Conservation (phyloP, 2,888 invertebrate species). For the Philonicus albiceps region DNA sequence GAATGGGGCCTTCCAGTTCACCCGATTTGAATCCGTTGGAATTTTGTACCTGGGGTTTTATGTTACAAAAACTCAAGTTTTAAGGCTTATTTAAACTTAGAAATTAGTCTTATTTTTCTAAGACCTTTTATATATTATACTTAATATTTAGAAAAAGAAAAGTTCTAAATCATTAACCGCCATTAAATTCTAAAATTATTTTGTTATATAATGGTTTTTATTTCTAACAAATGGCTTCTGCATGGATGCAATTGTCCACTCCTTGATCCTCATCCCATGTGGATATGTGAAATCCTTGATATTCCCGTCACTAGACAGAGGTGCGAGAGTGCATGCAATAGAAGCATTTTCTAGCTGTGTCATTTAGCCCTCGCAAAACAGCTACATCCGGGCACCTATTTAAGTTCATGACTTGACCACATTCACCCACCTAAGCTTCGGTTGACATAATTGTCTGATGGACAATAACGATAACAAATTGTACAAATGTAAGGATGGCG, state of each 20-base stretch:
- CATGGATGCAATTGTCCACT: background rate
- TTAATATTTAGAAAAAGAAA: too few relatives aligned
- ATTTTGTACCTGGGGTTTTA: too few relatives aligned
- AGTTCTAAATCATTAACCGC: background rate
- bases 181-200: background rate
- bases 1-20: too few relatives aligned
- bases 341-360: background rate
- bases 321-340: background rate
- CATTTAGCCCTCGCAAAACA: slow-evolving; percentile 1
- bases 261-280: background rate
- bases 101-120: too few relatives aligned
- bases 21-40: too few relatives aligned
- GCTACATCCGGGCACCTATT: slow-evolving; percentile 32
- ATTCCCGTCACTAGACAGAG: background rate
- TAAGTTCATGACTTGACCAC: slow-evolving; percentile 36
- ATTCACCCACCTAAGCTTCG: slow-evolving; percentile 29
- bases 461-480: slow-evolving; percentile 45
- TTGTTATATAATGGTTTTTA: too few relatives aligned
- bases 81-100: too few relatives aligned
- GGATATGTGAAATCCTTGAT: background rate
- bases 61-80: too few relatives aligned
- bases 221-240: background rate
- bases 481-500: slow-evolving; percentile 34
- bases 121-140: too few relatives aligned
- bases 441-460: slow-evolving; percentile 43